Evolutionary conservation across 2,888 invertebrate genomes (phyloP).

Genomic region (Mesodorylaimus sp.): DNA sequence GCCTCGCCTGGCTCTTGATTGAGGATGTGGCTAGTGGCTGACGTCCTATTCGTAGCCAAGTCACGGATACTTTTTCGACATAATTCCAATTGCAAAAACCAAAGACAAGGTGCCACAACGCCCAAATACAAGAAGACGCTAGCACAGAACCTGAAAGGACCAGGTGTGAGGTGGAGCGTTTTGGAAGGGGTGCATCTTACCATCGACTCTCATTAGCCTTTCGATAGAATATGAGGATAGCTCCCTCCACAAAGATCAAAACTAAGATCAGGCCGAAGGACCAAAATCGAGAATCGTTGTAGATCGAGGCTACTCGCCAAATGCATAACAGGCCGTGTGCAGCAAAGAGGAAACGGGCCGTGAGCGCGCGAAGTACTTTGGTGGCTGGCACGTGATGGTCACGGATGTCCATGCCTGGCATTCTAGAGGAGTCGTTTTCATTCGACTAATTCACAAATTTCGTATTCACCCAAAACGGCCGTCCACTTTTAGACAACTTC

Average conservation of each 20-base stretch:
- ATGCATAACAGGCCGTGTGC: constrained; percentile 17
- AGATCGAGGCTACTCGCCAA: constrained; percentile 25
- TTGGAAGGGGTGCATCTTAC: constrained; percentile 40
- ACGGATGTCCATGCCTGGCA: no score
- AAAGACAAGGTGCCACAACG: constrained; percentile 76
- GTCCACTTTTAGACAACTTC: no score
- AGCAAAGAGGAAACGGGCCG: constrained; percentile 10
- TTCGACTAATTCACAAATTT: no score
- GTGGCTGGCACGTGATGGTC: neutral
- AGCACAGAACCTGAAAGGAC: constrained; percentile 62
- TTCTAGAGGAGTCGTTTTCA: no score
- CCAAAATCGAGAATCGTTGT: constrained; percentile 30
- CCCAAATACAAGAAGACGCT: constrained; percentile 74
- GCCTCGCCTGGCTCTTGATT: no score
- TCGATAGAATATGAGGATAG: constrained; percentile 31
- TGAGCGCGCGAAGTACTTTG: constrained; percentile 9
- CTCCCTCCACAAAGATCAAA: constrained; percentile 23
- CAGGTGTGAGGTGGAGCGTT: neutral
- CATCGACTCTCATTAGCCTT: constrained; percentile 82
- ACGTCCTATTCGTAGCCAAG: no score
- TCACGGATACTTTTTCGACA: neutral
- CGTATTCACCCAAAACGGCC: no score
- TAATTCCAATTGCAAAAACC: constrained; percentile 56
- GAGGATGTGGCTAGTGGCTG: no score
- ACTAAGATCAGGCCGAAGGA: constrained; percentile 14